Base-by-base conservation (phyloP, 2,113 vertebrate genomes). In the Suncus etruscus region DNA sequence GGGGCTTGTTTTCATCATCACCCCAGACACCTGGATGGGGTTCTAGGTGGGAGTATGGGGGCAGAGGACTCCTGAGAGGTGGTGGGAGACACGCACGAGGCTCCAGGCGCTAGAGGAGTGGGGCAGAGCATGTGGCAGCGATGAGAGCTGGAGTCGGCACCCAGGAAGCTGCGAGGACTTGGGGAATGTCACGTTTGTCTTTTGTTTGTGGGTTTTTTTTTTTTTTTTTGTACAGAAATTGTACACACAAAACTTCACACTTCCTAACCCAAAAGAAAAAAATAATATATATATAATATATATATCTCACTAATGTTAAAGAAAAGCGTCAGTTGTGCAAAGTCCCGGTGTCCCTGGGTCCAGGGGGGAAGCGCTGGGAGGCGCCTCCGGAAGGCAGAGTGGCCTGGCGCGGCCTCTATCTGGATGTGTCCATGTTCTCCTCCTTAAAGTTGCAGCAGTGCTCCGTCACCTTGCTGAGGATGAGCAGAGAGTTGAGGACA, bases 371-470 rank as follows among this genome's bases (percentile, higher is more conserved):
- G 96, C 94, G 94, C 96, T 93, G 54, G 75, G 91, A 73, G 95
- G 94, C 39, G 39, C 39, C 39, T 39, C 39, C 15, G 51, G 51
- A 10, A 61, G 9, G 74, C 45, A 22, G 61, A 87, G 83, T 78
- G 89, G 97, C 95, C 91, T n/a, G n/a, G 68, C 39, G 51, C 3
- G 0, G 65, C 95, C 97, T 99, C 98, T 97, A 99, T 98, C 98
- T 99, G 95, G 98, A 99, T 9, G 98, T 99, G 96, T 99, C 99
- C 99, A 99, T 99, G 93, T 98, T 98, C 97, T 99, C 98, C 90
- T 99, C 99, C 97, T 98, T 99, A 97, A 99, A 99, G 98, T 97
- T 99, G 96, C 98, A 98, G 97, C 99, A 99, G 94, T 99, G 99
- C 95, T 99, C 98, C 96, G 99, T 99, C 92, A 99, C 99, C 97